Base-by-base conservation (phyloP, 37 sponge, comb jelly and placozoan genomes). In the Theonella swinhoei region DNA sequence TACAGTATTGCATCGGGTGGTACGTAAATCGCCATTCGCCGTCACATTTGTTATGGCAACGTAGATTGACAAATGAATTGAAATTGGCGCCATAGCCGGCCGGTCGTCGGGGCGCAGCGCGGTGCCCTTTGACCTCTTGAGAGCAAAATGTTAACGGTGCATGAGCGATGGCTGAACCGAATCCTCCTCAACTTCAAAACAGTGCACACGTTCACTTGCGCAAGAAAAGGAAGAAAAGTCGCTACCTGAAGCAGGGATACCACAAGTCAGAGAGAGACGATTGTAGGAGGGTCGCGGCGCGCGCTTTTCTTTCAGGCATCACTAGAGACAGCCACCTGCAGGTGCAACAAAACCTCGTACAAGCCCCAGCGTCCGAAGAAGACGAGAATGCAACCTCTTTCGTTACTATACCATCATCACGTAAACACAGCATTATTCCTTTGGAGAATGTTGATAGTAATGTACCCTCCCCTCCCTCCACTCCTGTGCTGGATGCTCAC, bases 261-360 rank as follows among this genome's bases (percentile, higher is more conserved):
- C 85, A 80, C 38, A 81, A 34, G 30, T 80, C 80, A 0, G 88
- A 88, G 85, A 78, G 82, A 74, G 86, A 89, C 31, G 89, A 90
- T 30, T 78, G 89, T 1, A 85, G 92, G 54, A 80, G 95, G 37
- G 74, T 64, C 25, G 92, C 86, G 60, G 95, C 95, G 0, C 71
- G 75, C 62, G 41, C 69, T 0, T 95, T 95, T 64, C 80, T 95
- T 4, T 62, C 68, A 1, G 89, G 89, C 1, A 95, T 95, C 42
- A 38, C 85, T 29, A 61, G 89, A 54, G 91, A 94, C 67, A 77
- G 74, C 22, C 42, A 87, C 25, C 20, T 42, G 33, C 39, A 24
- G 29, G 41, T 8, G 67, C 37, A 35, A 22, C 39, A 40, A 29
- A 23, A 35, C 26, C 75, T 20, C 29, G 75, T 17, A 38, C 75